A percentile compares a stretch with the other conserved stretches of the same genome.
Conservation (phyloP, 2,113 vertebrate species). For the Macquaria australasica region DNA sequence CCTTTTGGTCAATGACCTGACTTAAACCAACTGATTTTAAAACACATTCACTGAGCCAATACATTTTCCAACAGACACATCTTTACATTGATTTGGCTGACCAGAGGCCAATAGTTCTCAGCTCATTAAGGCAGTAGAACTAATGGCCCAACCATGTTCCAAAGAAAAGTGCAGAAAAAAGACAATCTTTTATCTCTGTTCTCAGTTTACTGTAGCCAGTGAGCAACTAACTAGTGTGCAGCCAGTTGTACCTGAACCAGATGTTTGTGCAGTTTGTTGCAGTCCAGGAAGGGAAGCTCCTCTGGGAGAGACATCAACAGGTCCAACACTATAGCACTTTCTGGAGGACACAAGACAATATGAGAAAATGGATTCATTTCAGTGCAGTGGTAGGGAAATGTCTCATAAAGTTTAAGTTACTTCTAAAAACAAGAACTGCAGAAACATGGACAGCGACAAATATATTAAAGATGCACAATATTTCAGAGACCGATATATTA, state of each 20-base stretch:
- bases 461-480: background rate
- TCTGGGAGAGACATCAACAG: constrained; percentile 84
- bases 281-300: constrained; percentile 78
- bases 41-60: too few relatives aligned
- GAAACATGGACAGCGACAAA: background rate
- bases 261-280: constrained; percentile 75
- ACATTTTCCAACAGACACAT: too few relatives aligned
- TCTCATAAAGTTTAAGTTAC: background rate
- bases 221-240: background rate
- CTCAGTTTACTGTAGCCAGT: background rate
- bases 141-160: background rate
- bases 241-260: constrained; percentile 64
- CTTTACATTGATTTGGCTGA: background rate
- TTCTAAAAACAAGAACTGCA: background rate
- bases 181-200: background rate
- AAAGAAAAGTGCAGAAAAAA: background rate
- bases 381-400: background rate
- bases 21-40: too few relatives aligned
- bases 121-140: background rate
- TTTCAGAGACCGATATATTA: background rate
- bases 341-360: constrained; percentile 56
- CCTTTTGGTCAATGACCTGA: too few relatives aligned
- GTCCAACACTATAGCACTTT: constrained; percentile 82
- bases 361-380: background rate
- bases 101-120: background rate